phyloP scores from a whole-genome alignment of 1,140 invertebrate species.

The Linepithema humile region DNA sequence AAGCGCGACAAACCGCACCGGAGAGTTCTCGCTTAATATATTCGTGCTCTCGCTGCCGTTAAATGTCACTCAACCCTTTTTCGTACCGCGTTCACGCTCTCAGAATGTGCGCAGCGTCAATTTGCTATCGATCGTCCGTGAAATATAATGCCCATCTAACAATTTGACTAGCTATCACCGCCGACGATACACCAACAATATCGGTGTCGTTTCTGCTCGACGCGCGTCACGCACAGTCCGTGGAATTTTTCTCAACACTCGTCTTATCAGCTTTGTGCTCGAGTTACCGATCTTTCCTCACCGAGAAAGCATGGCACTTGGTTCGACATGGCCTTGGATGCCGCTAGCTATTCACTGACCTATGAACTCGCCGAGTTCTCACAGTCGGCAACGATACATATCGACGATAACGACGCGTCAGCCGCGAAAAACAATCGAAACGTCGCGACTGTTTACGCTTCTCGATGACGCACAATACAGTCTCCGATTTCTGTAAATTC shows the following conservation, averaged over 20 bases:
- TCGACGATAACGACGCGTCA: conserved; percentile 40
- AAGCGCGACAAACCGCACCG: background rate
- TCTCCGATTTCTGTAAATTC: background rate
- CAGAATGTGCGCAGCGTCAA: background rate
- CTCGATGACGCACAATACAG: background rate
- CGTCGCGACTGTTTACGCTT: background rate
- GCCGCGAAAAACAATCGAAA: conserved; percentile 52
- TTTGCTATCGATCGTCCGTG: conserved; percentile 38
- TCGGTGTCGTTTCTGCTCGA: conserved; percentile 5
- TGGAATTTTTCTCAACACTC: background rate
- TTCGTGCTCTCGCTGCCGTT: background rate
- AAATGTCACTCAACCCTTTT: conserved; percentile 35
- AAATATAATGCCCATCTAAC: conserved; percentile 66
- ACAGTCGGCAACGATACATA: background rate
- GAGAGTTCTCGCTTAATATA: conserved; percentile 3
- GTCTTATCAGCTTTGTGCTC: background rate
- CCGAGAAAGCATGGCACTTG: conserved; percentile 34
- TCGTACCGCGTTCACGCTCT: background rate
- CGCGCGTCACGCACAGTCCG: conserved; percentile 3
- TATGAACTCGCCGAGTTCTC: conserved; percentile 31
- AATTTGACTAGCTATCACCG: conserved; percentile 66
- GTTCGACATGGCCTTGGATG: conserved; percentile 47
- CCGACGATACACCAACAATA: background rate
- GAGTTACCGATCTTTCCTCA: conserved; percentile 21
- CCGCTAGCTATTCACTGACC: conserved; percentile 59